Evolutionary conservation across 2,888 invertebrate genomes (phyloP), one percentile per base, ranked within the genome.

Genomic region (Scotopteryx bipunctaria): DNA sequence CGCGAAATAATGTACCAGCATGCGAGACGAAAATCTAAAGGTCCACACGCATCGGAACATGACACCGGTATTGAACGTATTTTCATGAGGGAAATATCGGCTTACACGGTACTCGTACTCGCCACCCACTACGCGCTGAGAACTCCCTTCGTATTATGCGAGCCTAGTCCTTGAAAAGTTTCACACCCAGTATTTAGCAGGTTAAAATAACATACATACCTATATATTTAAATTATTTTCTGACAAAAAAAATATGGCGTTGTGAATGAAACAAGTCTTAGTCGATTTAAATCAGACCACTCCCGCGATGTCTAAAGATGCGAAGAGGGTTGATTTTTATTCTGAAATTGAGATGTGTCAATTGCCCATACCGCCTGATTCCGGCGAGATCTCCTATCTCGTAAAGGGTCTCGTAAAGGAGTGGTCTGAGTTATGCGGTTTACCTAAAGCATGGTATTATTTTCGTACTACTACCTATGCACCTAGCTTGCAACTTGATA

Each of bases 1-100:
- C 80, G 86, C 83, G 87, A 83, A 85, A 89, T 88, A 90, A 90
- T 89, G 88, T 76, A 81, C 90, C 86, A 79, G 86, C 86, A 88
- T 86, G 75, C 80, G 77, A 83, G 79, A 78, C 88, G 86, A 89
- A 91, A 88, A 88, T 87, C 86, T 83, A 86, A 85, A 89, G 86
- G 78, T 73, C 74, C 62, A 60, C 82, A 81, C 81, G 82, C 80
- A 82, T 76, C 71, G 86, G 78, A 86, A 90, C 75, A 68, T 80
- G 88, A 90, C 81, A 87, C 86, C 86, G 71, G 65, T 78, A 85
- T 87, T 86, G 82, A 87, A 83, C 81, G 73, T 71, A 83, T 87
- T 87, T 89, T 76, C 87, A 84, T 81, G 82, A 78, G 82, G 85
- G 84, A 84, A 86, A 87, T 87, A 89, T 90, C 89, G 78, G 77